phyloP scores from a whole-genome alignment of 2,113 vertebrate species.

The Brachyistius frenatus region DNA sequence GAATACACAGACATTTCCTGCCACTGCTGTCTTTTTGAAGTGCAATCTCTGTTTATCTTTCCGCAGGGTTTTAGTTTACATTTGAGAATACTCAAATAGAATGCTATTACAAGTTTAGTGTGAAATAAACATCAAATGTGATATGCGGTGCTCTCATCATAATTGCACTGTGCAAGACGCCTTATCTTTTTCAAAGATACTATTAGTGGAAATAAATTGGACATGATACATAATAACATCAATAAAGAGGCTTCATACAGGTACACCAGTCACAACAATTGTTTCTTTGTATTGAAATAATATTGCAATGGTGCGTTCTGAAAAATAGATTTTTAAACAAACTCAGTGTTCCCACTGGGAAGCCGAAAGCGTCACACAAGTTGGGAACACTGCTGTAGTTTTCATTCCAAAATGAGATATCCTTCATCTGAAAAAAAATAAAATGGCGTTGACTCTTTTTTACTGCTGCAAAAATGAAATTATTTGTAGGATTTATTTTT shows the following conservation, averaged over 20 bases:
- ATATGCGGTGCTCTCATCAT: conserved; percentile 34
- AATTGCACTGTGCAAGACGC: conserved; percentile 42
- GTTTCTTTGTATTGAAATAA: conserved; percentile 42
- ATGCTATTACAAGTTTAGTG: conserved; percentile 42
- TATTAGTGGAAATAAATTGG: conserved; percentile 53
- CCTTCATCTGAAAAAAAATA: conserved; percentile 15
- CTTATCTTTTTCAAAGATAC: conserved; percentile 48
- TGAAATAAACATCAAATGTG: conserved; percentile 62
- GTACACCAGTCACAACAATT: conserved; percentile 11
- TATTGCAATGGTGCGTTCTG: conserved; percentile 1
- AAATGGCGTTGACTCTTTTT: conserved; percentile 5
- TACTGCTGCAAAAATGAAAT: neutral
- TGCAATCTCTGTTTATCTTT: conserved; percentile 74
- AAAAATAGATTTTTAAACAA: conserved; percentile 25
- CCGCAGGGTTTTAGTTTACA: conserved; percentile 68
- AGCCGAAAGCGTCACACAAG: conserved; percentile 17
- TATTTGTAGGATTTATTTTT: neutral
- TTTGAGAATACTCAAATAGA: conserved; percentile 67
- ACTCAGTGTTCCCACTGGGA: conserved; percentile 7
- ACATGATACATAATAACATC: conserved; percentile 29
- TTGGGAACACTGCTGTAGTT: conserved; percentile 1
- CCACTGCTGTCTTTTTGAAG: conserved; percentile 73
- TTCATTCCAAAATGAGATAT: conserved; percentile 41
- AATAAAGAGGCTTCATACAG: conserved; percentile 31
- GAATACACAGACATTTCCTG: conserved; percentile 67